Base-by-base conservation (phyloP, 2,797 vertebrate species). In the Pseudochirops corinnae region DNA sequence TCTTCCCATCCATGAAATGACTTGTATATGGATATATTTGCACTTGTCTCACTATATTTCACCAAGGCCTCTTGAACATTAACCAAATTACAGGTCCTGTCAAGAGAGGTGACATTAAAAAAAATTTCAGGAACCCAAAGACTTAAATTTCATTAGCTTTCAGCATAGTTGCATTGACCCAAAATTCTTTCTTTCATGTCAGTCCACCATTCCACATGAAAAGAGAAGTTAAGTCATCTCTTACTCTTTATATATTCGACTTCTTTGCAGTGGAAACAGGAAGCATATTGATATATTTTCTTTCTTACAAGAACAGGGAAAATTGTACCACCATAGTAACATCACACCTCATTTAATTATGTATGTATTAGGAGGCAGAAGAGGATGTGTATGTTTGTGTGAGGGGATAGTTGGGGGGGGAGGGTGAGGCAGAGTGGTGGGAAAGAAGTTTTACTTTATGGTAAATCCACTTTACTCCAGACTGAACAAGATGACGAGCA, bases 151-250 rank as follows among this genome's bases (percentile, higher is more conserved):
- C 82, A 16, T 92, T 60, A 90, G 57, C 56, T 92, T 62, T 74
- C 31, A 93, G 29, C 26, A 91, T 93, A 92, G 90, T 33, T 95
- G 92, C 57, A 62, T 62, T 62, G 9, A 33, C 11, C 67, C 60
- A 14, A 6, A 9, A 52, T 57, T 93, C 62, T 94, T 92, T 55
- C 16, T 28, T 57, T 29, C 10, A 10, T 52, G 52, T 52, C 60
- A 29, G 10, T 29, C 21, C 33, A 67, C 50, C 92, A 9, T 55
- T 10, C 53, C 53, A 55, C 53, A 55, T 55, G 53, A 9, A 10
- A 55, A 55, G 53, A 55, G 53, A 55, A 55, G 53, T 1, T 11
- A 55, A 55, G 10, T 55, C 53, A 55, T 55, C 53, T 55, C 53
- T 55, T 55, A 55, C 10, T 55, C 53, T 55, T 55, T 55, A 1